phyloP scores from a whole-genome alignment of 2,797 vertebrate species.

The Gymnoscopelus braueri region DNA sequence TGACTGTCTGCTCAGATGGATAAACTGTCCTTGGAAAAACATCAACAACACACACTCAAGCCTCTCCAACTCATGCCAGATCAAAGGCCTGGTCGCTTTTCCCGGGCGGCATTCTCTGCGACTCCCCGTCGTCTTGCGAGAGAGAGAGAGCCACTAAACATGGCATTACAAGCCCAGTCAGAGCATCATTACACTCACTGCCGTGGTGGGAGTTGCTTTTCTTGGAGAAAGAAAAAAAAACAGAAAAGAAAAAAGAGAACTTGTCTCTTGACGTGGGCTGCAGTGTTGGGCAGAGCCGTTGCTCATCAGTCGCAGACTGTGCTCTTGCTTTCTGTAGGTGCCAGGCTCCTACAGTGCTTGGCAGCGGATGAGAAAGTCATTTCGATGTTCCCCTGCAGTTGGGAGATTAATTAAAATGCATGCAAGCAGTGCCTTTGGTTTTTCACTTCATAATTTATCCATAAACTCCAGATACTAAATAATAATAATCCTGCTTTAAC shows the following conservation, averaged over 20 bases:
- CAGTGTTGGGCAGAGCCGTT: constrained; percentile 35
- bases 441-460: constrained; percentile 81
- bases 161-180: too few relatives aligned
- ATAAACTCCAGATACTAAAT: constrained; percentile 77
- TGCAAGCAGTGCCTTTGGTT: constrained; percentile 67
- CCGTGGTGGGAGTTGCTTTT: too few relatives aligned
- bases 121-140: background rate
- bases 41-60: too few relatives aligned
- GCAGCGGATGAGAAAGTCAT: constrained; percentile 78
- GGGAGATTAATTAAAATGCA: constrained; percentile 81
- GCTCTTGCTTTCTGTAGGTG: constrained; percentile 68
- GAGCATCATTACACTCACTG: too few relatives aligned
- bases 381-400: constrained; percentile 70
- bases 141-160: too few relatives aligned
- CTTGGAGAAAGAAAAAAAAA: too few relatives aligned
- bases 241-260: too few relatives aligned
- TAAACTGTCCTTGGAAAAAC: too few relatives aligned
- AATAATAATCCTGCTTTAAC: constrained; percentile 71
- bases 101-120: too few relatives aligned
- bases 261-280: constrained; percentile 26
- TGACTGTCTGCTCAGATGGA: too few relatives aligned
- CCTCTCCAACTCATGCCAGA: too few relatives aligned
- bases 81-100: too few relatives aligned
- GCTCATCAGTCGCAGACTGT: constrained; percentile 52
- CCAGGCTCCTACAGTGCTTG: constrained; percentile 63